These are phyloP conservation scores for Habrosyne pyritoides DNA, from an alignment of 2,888 invertebrate species.

Conservation along the genomic window DNA sequence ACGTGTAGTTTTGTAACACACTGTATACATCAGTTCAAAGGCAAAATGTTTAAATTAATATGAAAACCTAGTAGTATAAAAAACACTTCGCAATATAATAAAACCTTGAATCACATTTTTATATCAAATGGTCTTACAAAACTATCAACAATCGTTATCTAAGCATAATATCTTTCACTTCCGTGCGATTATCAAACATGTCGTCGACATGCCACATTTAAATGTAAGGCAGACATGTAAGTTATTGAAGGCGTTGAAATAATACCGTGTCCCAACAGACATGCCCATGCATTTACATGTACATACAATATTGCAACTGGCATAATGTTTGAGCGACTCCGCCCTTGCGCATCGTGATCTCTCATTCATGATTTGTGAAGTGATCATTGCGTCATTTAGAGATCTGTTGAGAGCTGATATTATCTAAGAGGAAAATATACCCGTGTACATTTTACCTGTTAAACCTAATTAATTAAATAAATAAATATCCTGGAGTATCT, in stretches of 20 bases:
- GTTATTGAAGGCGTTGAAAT: slow-evolving; percentile 24
- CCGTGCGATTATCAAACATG: slow-evolving; percentile 28
- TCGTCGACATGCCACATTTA: slow-evolving; percentile 20
- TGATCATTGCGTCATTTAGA: neutral
- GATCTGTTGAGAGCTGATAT: neutral
- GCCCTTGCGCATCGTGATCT: neutral
- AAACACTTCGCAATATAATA: too few species aligned
- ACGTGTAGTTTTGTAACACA: too few species aligned
- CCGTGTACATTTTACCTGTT: too few species aligned
- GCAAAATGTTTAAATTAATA: too few species aligned
- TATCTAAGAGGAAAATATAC: too few species aligned
- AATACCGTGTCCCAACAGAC: slow-evolving; percentile 19
- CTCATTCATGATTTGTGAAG: neutral
- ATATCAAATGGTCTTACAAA: slow-evolving; percentile 31
- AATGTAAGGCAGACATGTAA: slow-evolving; percentile 24
- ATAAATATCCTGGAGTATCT: too few species aligned
- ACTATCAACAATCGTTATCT: slow-evolving; percentile 35
- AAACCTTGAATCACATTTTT: slow-evolving; percentile 10
- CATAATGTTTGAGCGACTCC: neutral
- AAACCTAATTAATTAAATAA: too few species aligned
- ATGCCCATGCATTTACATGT: neutral
- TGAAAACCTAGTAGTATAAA: too few species aligned
- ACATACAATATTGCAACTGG: neutral
- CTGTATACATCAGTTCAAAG: too few species aligned
- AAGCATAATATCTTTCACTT: slow-evolving; percentile 45